phyloP scores from a whole-genome alignment of 2,888 invertebrate species.

The Parnassius smintheus region DNA sequence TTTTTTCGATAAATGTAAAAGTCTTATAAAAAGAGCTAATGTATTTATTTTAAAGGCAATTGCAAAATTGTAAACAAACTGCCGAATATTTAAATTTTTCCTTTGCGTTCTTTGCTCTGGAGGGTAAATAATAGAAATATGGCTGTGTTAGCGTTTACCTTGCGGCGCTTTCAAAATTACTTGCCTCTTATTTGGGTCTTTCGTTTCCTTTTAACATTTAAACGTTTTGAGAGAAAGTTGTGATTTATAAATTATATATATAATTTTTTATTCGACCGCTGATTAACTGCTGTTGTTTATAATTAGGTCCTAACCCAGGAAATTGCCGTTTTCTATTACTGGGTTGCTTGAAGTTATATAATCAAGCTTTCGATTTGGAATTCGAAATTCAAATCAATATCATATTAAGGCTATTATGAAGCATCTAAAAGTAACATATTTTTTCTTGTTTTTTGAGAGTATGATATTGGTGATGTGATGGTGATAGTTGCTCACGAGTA shows the following conservation, averaged over 20 bases:
- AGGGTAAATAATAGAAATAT: constrained; percentile 35
- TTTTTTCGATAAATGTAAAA: background rate
- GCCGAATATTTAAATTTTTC: constrained; percentile 50
- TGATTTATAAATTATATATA: constrained; percentile 15
- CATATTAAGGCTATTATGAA: no score
- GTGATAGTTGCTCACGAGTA: no score
- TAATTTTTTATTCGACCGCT: background rate
- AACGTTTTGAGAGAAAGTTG: constrained; percentile 16
- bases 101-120: constrained; percentile 34
- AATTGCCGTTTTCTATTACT: no score
- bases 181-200: constrained; percentile 37
- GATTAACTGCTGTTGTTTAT: background rate
- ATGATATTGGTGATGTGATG: no score
- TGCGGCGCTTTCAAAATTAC: constrained; percentile 41
- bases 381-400: no score
- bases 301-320: no score
- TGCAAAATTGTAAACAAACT: constrained; percentile 42
- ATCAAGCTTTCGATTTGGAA: no score
- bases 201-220: constrained; percentile 31
- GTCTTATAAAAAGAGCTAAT: constrained; percentile 9
- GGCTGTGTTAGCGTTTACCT: constrained; percentile 41
- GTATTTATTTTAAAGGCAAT: constrained; percentile 35
- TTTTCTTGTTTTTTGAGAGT: no score
- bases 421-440: no score
- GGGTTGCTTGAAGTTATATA: no score